Percentiles rank a stretch among this genome's conserved stretches.
Conservation (phyloP, 1,140 invertebrate genomes). For the Papilio aristodemus region DNA sequence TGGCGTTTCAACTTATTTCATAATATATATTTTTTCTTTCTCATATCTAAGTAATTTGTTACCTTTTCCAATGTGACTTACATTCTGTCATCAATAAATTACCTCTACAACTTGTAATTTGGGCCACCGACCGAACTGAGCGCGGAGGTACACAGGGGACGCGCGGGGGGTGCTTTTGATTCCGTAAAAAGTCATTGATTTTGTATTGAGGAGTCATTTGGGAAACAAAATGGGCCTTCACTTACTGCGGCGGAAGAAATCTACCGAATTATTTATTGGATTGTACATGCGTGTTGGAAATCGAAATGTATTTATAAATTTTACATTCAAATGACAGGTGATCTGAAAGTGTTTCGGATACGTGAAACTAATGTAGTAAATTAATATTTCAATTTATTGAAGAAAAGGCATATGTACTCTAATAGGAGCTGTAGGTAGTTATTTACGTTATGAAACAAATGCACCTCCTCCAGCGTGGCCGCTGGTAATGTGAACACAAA, state of each 20-base stretch:
- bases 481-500: not conserved
- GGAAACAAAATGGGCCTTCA: constrained; percentile 45
- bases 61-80: not conserved
- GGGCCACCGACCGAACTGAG: constrained; percentile 37
- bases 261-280: constrained; percentile 40
- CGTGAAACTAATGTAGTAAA: no score
- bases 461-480: no score
- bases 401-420: no score
- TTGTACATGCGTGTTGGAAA: not conserved
- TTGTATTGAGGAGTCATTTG: constrained; percentile 59
- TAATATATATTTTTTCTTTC: no score
- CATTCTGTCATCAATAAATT: not conserved
- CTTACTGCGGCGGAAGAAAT: constrained; percentile 39
- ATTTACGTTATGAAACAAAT: no score
- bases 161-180: constrained; percentile 37
- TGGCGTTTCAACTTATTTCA: no score
- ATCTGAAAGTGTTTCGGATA: no score
- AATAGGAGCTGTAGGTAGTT: no score
- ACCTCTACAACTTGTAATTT: constrained; percentile 36
- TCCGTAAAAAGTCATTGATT: constrained; percentile 67
- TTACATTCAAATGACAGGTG: not conserved
- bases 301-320: constrained; percentile 27
- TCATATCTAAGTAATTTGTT: no score
- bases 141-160: not conserved
- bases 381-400: no score